Evolutionary conservation across 2,888 invertebrate species (phyloP).

Genomic region (Harpalus rufipes): DNA sequence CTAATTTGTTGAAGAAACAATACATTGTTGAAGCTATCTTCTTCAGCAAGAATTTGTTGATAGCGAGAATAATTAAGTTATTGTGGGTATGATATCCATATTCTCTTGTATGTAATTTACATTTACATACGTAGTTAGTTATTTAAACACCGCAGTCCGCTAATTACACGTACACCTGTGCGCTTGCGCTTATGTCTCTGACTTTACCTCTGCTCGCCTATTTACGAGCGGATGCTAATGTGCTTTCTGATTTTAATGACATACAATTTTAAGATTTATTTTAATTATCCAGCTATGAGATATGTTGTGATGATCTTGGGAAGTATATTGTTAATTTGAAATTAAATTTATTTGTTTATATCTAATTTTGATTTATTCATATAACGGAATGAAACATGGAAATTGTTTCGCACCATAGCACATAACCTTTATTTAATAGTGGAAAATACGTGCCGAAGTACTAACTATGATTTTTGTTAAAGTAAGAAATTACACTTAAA

Average conservation of each 20-base stretch:
- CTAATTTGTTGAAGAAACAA: neutral
- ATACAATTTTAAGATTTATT: conserved; percentile 40
- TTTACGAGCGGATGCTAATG: conserved; percentile 50
- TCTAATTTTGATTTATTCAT: neutral
- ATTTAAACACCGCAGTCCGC: conserved; percentile 42
- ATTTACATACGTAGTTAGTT: conserved; percentile 52
- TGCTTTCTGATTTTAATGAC: conserved; percentile 51
- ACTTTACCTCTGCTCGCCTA: neutral
- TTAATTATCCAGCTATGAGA: conserved; percentile 29
- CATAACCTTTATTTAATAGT: no score
- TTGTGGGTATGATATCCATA: conserved; percentile 34
- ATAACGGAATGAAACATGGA: no score
- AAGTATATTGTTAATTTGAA: conserved; percentile 14
- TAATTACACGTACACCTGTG: conserved; percentile 53
- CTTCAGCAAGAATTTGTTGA: neutral
- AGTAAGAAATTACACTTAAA: no score
- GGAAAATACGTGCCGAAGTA: no score
- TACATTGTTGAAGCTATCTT: neutral
- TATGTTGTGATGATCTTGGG: conserved; percentile 7
- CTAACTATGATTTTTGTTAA: no score
- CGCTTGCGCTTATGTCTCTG: conserved; percentile 30
- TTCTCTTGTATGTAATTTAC: conserved; percentile 40
- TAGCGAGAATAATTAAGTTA: conserved; percentile 41
- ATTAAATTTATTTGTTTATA: conserved; percentile 6
- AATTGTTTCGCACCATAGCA: no score